A percentile compares a stretch with the other conserved stretches of the same genome.
These are phyloP conservation scores for Hofmannophila pseudospretella DNA, from an alignment of 2,888 invertebrate species.

Conservation along the genomic window DNA sequence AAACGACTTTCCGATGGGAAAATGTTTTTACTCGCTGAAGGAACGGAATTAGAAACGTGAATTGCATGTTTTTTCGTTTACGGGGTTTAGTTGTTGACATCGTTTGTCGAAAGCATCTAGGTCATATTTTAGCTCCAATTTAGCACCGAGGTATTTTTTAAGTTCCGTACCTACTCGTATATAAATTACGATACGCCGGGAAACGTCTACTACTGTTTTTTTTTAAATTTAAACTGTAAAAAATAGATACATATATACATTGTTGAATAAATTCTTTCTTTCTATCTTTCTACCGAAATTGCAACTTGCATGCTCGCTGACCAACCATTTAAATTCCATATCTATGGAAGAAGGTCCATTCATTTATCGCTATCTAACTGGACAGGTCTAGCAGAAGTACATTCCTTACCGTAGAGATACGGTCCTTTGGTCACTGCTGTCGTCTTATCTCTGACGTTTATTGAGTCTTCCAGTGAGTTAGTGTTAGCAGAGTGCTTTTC, in stretches of 20 bases:
- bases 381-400: neutral
- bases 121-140: too few species aligned
- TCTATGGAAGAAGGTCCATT: too few species aligned
- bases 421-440: neutral
- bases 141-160: too few species aligned
- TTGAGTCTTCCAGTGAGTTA: neutral
- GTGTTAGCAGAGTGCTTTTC: neutral
- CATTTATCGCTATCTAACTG: neutral
- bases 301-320: too few species aligned
- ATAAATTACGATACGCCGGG: too few species aligned
- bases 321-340: too few species aligned
- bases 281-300: too few species aligned
- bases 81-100: constrained; percentile 1
- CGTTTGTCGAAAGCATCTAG: neutral
- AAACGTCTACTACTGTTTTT: too few species aligned
- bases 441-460: neutral
- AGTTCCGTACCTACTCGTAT: too few species aligned
- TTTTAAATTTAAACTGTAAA: too few species aligned
- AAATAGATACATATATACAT: too few species aligned
- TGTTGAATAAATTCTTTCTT: too few species aligned
- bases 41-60: constrained; percentile 33
- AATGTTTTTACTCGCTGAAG: constrained; percentile 17
- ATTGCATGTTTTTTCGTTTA: constrained; percentile 26
- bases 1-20: constrained; percentile 49
- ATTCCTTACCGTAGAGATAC: neutral